Base-by-base conservation (phyloP, 2,797 vertebrate genomes). In the Sebastolobus alascanus region DNA sequence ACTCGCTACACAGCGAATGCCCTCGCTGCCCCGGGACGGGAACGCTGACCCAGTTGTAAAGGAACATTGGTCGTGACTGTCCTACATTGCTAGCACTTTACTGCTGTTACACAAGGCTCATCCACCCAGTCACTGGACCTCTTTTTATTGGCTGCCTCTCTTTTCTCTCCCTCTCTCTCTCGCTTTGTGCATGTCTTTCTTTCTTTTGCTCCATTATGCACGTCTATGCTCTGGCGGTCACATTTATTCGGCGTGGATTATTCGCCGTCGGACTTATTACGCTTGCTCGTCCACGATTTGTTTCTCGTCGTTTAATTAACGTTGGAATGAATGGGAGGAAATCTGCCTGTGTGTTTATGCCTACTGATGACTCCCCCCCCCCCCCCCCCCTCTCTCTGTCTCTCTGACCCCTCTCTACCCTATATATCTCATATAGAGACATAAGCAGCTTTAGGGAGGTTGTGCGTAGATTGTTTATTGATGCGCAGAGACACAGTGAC, bases 41-140 rank as follows among this genome's bases (percentile, higher is more conserved):
- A 88, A 83, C 87, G 75, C 82, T 94, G 93, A 93, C 93, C 93
- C 89, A 94, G 84, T 93, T 94, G 91, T 92, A 78, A 79, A 84
- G 87, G 87, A 92, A 90, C 93, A 90, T 84, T 85, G 90, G 90
- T 92, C 75, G 75, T 90, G 92, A 90, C 88, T 93, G 93, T 92
- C 92, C 92, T 93, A 93, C 92, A 91, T 91, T 90, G 85, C 75
- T 25, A 84, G 89, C 88, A 89, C 90, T 94, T 92, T 81, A 89
- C 83, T 76, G 77, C 76, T 46, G 77, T 92, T 90, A 94, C 93
- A 94, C 93, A 93, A 91, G 90, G 73, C 89, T 88, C 86, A 86
- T 84, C 86, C 82, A 79, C 55, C 68, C 80, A 83, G 87, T 78
- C 89, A 77, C 86, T 69, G 64, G 85, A 77, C 74, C 82, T 85